A percentile compares a stretch with the other conserved stretches of the same genome.
phyloP scores from a whole-genome alignment of 2,797 vertebrate genomes.

The Diceros bicornis region DNA sequence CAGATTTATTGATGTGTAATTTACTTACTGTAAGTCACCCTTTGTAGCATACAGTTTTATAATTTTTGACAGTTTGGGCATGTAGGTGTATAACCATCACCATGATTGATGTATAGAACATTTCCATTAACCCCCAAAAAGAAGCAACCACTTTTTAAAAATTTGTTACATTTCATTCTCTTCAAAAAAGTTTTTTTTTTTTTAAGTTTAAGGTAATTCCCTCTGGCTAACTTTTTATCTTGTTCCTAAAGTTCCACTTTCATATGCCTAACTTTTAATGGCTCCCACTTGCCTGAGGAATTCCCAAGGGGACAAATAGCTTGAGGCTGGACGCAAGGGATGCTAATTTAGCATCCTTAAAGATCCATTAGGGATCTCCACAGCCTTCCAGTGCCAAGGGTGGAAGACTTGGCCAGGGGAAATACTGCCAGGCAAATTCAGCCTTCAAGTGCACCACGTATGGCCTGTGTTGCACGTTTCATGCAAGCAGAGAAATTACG shows the following conservation, averaged over 20 bases:
- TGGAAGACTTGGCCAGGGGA: neutral
- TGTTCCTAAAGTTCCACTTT: neutral
- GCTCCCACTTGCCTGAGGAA: neutral
- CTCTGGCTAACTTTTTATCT: neutral
- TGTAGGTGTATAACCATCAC: neutral
- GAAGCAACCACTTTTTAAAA: conserved; percentile 10
- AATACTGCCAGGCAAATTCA: neutral
- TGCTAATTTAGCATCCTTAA: neutral
- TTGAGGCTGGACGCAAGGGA: neutral
- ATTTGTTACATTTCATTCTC: neutral
- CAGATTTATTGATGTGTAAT: neutral
- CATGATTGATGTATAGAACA: neutral
- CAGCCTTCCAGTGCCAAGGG: neutral
- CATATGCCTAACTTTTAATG: neutral
- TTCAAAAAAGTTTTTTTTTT: neutral
- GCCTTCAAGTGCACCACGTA: neutral
- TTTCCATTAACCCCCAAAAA: neutral
- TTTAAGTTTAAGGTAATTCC: neutral
- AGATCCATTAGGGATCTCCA: neutral
- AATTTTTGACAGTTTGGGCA: neutral
- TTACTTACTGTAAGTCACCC: neutral
- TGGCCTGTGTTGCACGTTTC: neutral
- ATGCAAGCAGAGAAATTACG: neutral
- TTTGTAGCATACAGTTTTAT: neutral
- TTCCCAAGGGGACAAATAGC: neutral